Percentiles rank a stretch among this genome's conserved stretches.
Evolutionary conservation across 2,113 vertebrate species (phyloP).

Genomic region (Apaloderma vittatum): DNA sequence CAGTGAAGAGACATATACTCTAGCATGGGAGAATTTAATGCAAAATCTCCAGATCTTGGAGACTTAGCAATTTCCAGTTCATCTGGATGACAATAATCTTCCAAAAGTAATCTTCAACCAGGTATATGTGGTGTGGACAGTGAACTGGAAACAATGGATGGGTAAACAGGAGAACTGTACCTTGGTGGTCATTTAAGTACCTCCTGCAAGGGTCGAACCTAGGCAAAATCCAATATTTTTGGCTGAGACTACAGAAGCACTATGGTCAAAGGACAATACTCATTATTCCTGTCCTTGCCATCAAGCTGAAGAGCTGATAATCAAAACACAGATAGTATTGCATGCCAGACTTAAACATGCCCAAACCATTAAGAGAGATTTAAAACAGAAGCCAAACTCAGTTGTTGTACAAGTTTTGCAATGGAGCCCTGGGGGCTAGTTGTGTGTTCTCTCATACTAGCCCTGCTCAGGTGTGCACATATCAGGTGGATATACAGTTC

Average conservation of each 20-base stretch:
- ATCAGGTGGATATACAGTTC: background rate
- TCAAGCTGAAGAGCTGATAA: background rate
- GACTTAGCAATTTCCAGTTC: background rate
- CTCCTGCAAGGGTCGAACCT: background rate
- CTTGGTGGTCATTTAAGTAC: background rate
- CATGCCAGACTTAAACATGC: background rate
- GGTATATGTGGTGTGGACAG: background rate
- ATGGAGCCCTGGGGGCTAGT: background rate
- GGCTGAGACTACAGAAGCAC: background rate
- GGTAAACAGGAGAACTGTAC: background rate
- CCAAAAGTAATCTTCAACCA: background rate
- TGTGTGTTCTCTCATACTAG: background rate
- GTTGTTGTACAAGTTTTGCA: background rate
- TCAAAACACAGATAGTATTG: background rate
- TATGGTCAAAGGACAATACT: background rate
- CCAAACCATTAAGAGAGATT: background rate
- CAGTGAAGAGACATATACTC: fast-evolving
- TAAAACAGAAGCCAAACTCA: background rate
- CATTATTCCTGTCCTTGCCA: background rate
- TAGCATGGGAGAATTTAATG: background rate
- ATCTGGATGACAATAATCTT: background rate
- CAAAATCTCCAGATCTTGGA: background rate
- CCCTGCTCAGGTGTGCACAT: background rate
- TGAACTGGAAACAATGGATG: background rate
- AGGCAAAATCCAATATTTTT: background rate